A percentile compares a stretch with the other conserved stretches of the same genome.
Evolutionary conservation across 2,113 vertebrate species (phyloP).

Genomic region (Bubo scandiacus): DNA sequence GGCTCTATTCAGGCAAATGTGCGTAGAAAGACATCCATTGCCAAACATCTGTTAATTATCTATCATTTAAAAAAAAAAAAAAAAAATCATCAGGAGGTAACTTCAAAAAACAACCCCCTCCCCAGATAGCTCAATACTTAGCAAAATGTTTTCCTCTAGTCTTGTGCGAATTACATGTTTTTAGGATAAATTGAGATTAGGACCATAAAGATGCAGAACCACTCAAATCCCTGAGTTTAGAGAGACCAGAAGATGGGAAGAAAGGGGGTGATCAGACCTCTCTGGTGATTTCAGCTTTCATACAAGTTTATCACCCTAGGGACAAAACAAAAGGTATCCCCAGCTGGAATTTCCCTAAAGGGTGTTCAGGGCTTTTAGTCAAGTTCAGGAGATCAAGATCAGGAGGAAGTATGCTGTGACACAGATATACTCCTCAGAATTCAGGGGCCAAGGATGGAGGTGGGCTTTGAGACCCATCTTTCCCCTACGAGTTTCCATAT

Average conservation of each 20-base stretch:
- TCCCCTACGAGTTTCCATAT: not conserved
- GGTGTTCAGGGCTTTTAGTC: not conserved
- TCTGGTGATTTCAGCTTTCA: not conserved
- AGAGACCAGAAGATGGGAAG: not conserved
- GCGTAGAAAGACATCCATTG: not conserved
- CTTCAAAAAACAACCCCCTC: not conserved
- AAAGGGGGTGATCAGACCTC: not conserved
- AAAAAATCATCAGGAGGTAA: not conserved
- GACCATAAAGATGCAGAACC: not conserved
- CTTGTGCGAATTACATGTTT: not conserved
- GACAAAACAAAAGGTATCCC: not conserved
- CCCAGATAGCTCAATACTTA: not conserved
- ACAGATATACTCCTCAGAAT: not conserved
- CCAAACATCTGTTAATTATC: not conserved
- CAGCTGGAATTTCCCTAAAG: not conserved
- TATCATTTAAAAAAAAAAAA: not conserved
- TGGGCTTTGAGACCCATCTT: not conserved
- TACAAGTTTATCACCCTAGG: not conserved
- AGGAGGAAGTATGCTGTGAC: not conserved
- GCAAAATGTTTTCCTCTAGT: not conserved
- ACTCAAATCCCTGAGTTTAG: not conserved
- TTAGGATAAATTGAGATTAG: not conserved
- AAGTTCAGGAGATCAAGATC: not conserved
- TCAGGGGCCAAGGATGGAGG: not conserved
- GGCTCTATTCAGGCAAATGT: not conserved